Conservation (phyloP, 1,140 invertebrate species). For the Neodiprion pinetum region DNA sequence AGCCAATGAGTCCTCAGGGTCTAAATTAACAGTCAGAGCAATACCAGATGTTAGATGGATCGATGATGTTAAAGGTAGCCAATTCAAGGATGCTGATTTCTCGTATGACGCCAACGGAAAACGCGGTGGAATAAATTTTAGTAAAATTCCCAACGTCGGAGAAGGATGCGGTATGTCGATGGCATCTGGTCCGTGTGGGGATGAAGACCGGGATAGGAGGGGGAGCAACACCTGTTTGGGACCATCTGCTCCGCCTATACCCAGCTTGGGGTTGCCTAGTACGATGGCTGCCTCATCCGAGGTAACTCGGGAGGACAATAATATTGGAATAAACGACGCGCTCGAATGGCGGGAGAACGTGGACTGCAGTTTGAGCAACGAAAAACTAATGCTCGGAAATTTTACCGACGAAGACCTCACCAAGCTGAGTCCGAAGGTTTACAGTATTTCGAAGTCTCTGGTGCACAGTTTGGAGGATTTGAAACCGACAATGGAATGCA, state of each 20-base stretch:
- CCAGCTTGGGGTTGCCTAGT: slow-evolving; percentile 18
- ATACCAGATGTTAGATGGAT: slow-evolving; percentile 48
- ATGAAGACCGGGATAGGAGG: slow-evolving; percentile 38
- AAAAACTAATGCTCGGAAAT: slow-evolving; percentile 17
- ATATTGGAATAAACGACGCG: slow-evolving; percentile 25
- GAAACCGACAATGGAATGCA: slow-evolving; percentile 49
- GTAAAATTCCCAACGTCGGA: not conserved
- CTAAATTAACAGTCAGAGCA: slow-evolving; percentile 49
- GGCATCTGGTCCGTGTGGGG: slow-evolving; percentile 18
- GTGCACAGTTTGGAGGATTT: slow-evolving; percentile 68
- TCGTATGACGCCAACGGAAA: not conserved
- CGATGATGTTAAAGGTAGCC: slow-evolving; percentile 22
- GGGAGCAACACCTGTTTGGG: slow-evolving; percentile 45
- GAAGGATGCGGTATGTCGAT: slow-evolving; percentile 29
- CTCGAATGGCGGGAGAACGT: slow-evolving; percentile 50
- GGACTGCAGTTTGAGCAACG: slow-evolving; percentile 31
- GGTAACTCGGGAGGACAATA: not conserved
- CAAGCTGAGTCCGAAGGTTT: slow-evolving; percentile 69
- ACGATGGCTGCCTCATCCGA: not conserved
- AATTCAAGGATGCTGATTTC: not conserved
- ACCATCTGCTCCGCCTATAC: slow-evolving; percentile 44
- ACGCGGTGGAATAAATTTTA: slow-evolving; percentile 17
- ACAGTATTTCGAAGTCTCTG: slow-evolving; percentile 54
- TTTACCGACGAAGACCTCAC: slow-evolving; percentile 42
- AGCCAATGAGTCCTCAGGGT: slow-evolving; percentile 34